Evolutionary conservation across 2,888 invertebrate species (phyloP), one percentile per base, ranked within the genome.

Genomic region (Acholoe squamosa): DNA sequence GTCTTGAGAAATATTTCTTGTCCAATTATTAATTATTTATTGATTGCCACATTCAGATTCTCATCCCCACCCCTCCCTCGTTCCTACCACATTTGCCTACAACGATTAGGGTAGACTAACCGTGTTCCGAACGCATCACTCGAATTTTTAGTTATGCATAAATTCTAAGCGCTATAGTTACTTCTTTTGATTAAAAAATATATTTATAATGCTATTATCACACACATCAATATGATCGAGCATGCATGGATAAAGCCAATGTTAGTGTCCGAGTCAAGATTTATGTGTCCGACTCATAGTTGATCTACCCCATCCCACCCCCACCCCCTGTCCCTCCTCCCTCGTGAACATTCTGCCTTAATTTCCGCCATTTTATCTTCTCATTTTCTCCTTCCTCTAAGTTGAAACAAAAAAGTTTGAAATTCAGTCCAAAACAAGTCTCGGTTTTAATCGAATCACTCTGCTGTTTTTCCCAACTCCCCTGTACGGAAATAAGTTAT

Each of bases 361-460:
- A 71, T 71, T 71, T 71, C 71, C 71, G 25, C 71, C 71, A 71
- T 71, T 71, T 71, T 71, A 71, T 71, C 71, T 28, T 71, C 71
- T 71, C 71, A 71, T 71, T 71, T 71, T 71, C 71, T 28, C 71
- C 25, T 71, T 71, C 71, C 71, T 71, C 71, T n/a, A 43, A 43
- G 71, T 25, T 25, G 31, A 28, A 61, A n/a, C 61, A 71, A 71
- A 71, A 71, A n/a, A 25, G 19, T 0, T 71, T n/a, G 61, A 71
- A 71, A 71, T 28, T 71, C 31, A 14, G 14, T 10, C 28, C 25
- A 71, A 71, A 71, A 71, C 71, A 71, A 71, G 25, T 22, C 71
- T 71, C 71, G 5, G 71, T 71, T 71, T 71, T 71, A 71, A 71
- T 71, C 71, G 71, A 71, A 71, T 71, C 25, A 71, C 25, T 71